Evolutionary conservation across 2,888 invertebrate species (phyloP).

Genomic region (Alloscopus bannaensis): DNA sequence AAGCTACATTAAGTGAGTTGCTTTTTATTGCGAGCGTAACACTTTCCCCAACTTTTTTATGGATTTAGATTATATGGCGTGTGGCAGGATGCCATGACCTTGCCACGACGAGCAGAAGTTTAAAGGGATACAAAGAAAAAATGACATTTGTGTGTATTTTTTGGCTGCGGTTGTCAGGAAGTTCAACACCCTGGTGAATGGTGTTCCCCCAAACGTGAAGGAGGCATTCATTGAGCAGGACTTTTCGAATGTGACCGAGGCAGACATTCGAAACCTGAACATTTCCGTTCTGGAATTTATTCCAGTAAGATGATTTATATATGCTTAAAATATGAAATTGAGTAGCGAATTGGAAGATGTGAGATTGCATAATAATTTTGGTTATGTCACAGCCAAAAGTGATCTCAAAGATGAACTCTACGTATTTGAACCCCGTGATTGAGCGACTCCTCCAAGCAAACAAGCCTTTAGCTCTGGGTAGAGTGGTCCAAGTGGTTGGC

Average conservation of each 20-base stretch:
- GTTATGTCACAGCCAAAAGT: conserved; percentile 66
- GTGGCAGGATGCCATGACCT: no score
- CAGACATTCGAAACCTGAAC: conserved; percentile 67
- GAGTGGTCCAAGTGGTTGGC: conserved; percentile 67
- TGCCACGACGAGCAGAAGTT: no score
- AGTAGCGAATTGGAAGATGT: no score
- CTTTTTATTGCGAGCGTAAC: no score
- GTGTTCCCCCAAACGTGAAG: conserved; percentile 67
- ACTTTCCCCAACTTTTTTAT: no score
- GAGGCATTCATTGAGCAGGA: conserved; percentile 69
- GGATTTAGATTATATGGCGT: no score
- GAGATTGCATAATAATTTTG: no score
- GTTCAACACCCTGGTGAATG: conserved; percentile 52
- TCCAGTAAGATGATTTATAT: conserved; percentile 69
- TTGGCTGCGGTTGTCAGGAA: no score
- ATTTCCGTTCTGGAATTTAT: conserved; percentile 70
- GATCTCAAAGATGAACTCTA: conserved; percentile 67
- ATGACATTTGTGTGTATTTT: no score
- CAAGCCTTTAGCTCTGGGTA: conserved; percentile 69
- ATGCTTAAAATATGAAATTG: no score
- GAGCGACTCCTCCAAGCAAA: conserved; percentile 68
- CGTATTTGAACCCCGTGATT: conserved; percentile 65
- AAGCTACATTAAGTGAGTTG: conserved; percentile 50
- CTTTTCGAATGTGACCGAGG: conserved; percentile 69
- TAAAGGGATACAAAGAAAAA: no score